Percentiles rank a stretch among this genome's conserved stretches.
Conservation (phyloP, 2,888 invertebrate species). For the Ichneumon xanthorius region DNA sequence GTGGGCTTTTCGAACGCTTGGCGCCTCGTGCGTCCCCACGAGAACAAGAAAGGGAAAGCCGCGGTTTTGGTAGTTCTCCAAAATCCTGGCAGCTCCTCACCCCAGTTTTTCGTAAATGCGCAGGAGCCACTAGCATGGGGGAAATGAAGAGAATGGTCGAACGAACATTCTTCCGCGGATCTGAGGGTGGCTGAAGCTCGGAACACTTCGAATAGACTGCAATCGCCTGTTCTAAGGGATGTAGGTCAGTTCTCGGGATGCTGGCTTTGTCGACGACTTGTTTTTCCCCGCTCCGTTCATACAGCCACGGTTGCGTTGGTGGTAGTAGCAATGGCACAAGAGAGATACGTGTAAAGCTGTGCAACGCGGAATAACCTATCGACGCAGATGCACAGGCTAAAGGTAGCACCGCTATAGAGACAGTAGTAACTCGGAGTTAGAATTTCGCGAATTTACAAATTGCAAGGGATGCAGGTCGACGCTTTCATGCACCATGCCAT, state of each 20-base stretch:
- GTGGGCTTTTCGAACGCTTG: slow-evolving; percentile 10
- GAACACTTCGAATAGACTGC: slow-evolving; percentile 31
- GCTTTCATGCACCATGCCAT: slow-evolving; percentile 19
- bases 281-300: slow-evolving; percentile 38
- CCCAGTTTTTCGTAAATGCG: slow-evolving; percentile 1
- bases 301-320: neutral
- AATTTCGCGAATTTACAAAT: slow-evolving; percentile 39
- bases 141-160: neutral
- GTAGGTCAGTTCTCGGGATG: slow-evolving; percentile 40
- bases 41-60: neutral
- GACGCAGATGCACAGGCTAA: slow-evolving; percentile 14
- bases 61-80: slow-evolving; percentile 46
- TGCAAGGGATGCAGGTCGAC: slow-evolving; percentile 29
- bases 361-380: slow-evolving; percentile 30
- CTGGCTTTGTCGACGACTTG: slow-evolving; percentile 47
- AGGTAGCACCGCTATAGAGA: slow-evolving; percentile 15
- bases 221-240: slow-evolving; percentile 37
- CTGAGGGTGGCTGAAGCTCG: slow-evolving; percentile 18
- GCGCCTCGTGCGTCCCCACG: slow-evolving; percentile 6
- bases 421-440: neutral
- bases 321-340: neutral
- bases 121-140: neutral
- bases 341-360: slow-evolving; percentile 19
- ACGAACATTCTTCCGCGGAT: slow-evolving; percentile 28
- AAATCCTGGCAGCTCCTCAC: neutral